These are phyloP conservation scores for Cordylochernes scorpioides DNA, from an alignment of 2,888 invertebrate species.

Conservation along the genomic window DNA sequence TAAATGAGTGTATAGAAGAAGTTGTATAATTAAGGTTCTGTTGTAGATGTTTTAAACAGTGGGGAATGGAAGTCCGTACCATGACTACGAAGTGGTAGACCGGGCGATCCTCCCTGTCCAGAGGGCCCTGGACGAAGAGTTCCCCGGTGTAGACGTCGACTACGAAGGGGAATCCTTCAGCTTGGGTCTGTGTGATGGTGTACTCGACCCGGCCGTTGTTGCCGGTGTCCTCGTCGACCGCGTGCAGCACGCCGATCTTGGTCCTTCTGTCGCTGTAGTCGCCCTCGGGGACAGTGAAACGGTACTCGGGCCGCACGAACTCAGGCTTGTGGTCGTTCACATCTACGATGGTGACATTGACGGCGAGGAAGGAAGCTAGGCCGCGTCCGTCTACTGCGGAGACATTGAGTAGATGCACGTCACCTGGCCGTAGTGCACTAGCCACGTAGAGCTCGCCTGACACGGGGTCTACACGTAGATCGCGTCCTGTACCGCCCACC, in stretches of 20 bases:
- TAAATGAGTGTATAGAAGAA: background rate
- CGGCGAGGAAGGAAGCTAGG: conserved; percentile 35
- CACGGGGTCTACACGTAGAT: conserved; percentile 18
- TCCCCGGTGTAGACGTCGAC: conserved; percentile 17
- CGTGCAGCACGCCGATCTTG: conserved; percentile 42
- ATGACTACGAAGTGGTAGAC: conserved; percentile 16
- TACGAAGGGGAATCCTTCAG: conserved; percentile 16
- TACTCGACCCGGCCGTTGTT: conserved; percentile 51
- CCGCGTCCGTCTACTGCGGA: conserved; percentile 48
- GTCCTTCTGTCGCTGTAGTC: conserved; percentile 33
- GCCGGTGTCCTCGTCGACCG: conserved; percentile 50
- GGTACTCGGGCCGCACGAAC: conserved; percentile 54
- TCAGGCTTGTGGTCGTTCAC: conserved; percentile 58
- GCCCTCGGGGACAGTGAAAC: conserved; percentile 52
- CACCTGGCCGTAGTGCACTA: conserved; percentile 14
- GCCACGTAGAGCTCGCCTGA: conserved; percentile 16
- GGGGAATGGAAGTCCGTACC: conserved; percentile 14
- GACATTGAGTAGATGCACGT: conserved; percentile 30
- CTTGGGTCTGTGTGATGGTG: conserved; percentile 16
- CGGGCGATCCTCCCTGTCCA: conserved; percentile 16
- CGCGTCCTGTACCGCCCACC: conserved; percentile 14
- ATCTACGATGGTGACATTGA: conserved; percentile 36
- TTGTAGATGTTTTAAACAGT: background rate
- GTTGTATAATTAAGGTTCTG: background rate
- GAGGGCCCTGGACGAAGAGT: conserved; percentile 16